Percentiles rank a stretch among this genome's conserved stretches.
These are phyloP conservation scores for Smutsia temminckii DNA, from an alignment of 2,797 vertebrate genomes.

Conservation along the genomic window DNA sequence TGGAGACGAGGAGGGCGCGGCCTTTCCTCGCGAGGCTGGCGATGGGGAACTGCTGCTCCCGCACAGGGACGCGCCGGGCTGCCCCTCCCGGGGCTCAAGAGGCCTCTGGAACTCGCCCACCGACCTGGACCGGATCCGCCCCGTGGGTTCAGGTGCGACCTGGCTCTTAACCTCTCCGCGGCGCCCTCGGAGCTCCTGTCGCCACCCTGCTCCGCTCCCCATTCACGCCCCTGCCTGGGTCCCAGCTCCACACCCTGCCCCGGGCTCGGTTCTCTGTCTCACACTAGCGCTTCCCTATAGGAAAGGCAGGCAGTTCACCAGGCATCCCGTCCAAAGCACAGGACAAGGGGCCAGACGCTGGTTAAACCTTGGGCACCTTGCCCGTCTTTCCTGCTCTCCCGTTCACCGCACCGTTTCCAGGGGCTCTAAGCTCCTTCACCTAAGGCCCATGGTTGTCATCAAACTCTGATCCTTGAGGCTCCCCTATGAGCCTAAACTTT, in stretches of 20 bases:
- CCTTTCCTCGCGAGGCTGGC: background rate
- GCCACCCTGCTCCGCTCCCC: background rate
- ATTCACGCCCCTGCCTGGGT: no score
- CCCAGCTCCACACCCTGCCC: background rate
- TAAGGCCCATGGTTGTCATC: background rate
- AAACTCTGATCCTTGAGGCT: background rate
- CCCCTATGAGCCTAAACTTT: background rate
- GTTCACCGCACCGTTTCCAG: fast-evolving
- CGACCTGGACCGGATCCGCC: background rate
- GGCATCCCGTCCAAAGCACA: background rate
- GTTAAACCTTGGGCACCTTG: fast-evolving
- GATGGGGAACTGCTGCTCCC: background rate
- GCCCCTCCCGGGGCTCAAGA: background rate
- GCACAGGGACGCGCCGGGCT: background rate
- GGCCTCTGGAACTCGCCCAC: background rate
- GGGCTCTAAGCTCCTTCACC: background rate
- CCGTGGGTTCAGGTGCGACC: conserved; percentile 45
- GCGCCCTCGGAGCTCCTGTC: background rate
- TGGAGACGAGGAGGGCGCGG: conserved; percentile 48
- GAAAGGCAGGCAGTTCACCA: background rate
- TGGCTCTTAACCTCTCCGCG: background rate
- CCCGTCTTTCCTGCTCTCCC: background rate
- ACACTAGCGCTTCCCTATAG: background rate
- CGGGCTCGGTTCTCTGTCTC: background rate
- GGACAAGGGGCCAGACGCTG: background rate